Conservation (phyloP, 2,113 vertebrate genomes). For the Bubo blakistoni region DNA sequence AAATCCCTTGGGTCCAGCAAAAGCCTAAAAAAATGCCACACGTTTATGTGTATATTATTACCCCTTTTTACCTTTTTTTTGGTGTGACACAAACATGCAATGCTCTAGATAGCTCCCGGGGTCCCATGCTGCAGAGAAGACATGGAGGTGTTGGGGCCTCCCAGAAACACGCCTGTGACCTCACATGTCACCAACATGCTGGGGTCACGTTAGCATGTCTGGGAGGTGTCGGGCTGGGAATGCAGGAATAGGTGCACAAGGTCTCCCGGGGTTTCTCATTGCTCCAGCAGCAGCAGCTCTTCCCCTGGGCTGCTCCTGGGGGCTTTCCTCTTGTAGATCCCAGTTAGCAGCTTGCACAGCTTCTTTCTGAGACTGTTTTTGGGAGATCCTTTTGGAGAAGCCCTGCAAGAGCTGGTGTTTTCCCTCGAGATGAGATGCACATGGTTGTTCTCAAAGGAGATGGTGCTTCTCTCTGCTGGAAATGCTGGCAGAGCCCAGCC, state of each 20-base stretch:
- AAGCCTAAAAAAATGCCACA: not conserved
- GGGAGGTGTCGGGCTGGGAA: not conserved
- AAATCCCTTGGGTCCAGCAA: not conserved
- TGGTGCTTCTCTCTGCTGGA: not conserved
- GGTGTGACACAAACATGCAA: not conserved
- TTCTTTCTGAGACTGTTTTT: not conserved
- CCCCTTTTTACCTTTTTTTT: not conserved
- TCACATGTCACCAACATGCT: not conserved
- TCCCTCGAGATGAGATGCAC: not conserved
- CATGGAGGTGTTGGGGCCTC: not conserved
- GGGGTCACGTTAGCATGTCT: not conserved
- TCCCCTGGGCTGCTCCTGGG: not conserved
- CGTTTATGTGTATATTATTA: not conserved
- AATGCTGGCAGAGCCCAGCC: not conserved
- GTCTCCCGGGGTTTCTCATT: not conserved
- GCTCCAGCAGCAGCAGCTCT: not conserved
- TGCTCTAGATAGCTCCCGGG: not conserved
- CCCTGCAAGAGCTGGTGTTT: not conserved
- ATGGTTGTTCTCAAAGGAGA: not conserved
- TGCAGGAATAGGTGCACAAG: accelerated
- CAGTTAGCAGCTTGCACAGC: not conserved
- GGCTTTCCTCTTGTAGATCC: not conserved
- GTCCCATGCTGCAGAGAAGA: not conserved
- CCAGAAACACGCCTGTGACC: not conserved
- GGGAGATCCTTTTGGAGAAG: not conserved